Conservation (phyloP, 2,888 invertebrate genomes). For the Cybosia mesomella region DNA sequence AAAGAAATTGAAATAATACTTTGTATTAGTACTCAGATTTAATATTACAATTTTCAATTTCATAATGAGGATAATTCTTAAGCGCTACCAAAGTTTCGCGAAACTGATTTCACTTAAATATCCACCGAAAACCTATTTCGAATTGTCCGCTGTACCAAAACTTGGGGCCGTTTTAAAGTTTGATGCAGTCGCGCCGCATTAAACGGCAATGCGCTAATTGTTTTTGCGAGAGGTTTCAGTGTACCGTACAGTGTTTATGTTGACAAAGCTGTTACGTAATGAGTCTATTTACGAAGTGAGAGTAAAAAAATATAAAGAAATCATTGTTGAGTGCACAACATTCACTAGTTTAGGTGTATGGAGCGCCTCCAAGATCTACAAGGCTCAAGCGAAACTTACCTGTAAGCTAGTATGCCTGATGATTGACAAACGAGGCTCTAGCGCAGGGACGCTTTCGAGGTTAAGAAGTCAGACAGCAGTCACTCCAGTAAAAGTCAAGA, state of each 20-base stretch:
- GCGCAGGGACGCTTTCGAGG: too few species aligned
- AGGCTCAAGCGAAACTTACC: too few species aligned
- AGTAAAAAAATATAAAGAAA: neutral
- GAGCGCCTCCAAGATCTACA: too few species aligned
- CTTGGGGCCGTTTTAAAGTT: conserved; percentile 65
- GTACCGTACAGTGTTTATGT: conserved; percentile 36
- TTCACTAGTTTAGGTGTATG: too few species aligned
- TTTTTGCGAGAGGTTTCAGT: conserved; percentile 50
- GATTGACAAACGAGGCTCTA: too few species aligned
- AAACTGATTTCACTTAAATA: conserved; percentile 53
- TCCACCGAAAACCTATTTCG: conserved; percentile 49
- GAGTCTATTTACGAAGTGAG: conserved; percentile 5
- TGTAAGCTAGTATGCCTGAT: too few species aligned
- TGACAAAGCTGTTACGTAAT: conserved; percentile 18
- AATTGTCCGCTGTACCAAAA: conserved; percentile 47
- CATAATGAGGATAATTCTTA: conserved; percentile 37
- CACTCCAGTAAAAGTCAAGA: too few species aligned
- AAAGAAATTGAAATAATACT: conserved; percentile 1
- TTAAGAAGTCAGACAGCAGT: too few species aligned
- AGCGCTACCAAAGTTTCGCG: conserved; percentile 48
- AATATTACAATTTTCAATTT: conserved; percentile 30
- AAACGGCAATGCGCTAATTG: conserved; percentile 61
- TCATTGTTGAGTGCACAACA: too few species aligned
- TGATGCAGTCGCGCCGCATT: conserved; percentile 64
- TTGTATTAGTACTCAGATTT: neutral